These are phyloP conservation scores for Phenganax subtilis DNA, from an alignment of 92 coral and sea anemone genomes.

Conservation along the genomic window DNA sequence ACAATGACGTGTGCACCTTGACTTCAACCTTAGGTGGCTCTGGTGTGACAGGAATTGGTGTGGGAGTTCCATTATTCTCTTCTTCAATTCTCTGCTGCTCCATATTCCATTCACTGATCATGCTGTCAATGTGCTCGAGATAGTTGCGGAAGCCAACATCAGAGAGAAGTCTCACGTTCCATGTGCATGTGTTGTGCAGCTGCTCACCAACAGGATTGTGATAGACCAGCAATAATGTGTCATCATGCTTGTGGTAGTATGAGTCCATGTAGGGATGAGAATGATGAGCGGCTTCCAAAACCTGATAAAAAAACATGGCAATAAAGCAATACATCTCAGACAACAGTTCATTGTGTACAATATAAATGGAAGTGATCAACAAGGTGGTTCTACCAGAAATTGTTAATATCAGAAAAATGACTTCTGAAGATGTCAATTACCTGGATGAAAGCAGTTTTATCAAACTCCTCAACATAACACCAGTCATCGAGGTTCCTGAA, in stretches of 20 bases:
- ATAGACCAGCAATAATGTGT: conserved; percentile 70
- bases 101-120: conserved; percentile 1
- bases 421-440: conserved; percentile 30
- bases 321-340: no score
- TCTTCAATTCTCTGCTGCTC: conserved; percentile 57
- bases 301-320: conserved; percentile 42
- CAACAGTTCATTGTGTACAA: not conserved
- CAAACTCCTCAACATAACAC: conserved; percentile 89
- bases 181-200: conserved; percentile 51
- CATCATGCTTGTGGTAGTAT: conserved; percentile 90
- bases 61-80: conserved; percentile 80
- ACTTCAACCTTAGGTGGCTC: conserved; percentile 68
- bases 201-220: conserved; percentile 87
- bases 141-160: conserved; percentile 98
- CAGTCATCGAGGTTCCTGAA: conserved; percentile 93
- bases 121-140: conserved; percentile 65
- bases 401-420: not conserved
- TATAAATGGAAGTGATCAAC: not conserved
- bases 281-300: conserved; percentile 71
- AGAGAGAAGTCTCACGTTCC: conserved; percentile 87
- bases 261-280: conserved; percentile 75
- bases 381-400: not conserved
- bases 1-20: conserved; percentile 37
- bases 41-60: conserved; percentile 82
- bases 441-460: conserved; percentile 77